These are phyloP conservation scores for Novumbra hubbsi DNA, from an alignment of 2,797 vertebrate species.

Conservation along the genomic window DNA sequence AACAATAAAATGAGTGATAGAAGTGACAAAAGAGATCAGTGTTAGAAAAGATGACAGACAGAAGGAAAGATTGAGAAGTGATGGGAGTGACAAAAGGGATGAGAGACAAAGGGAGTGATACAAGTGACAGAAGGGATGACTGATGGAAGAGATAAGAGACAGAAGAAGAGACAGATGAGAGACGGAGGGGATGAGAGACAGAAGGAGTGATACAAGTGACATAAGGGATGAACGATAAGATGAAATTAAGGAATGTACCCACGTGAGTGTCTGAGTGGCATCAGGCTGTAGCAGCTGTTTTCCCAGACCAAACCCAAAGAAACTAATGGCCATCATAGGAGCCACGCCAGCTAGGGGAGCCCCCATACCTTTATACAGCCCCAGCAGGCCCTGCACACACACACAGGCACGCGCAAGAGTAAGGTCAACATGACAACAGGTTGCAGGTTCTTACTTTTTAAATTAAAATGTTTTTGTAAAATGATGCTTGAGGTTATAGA, in stretches of 20 bases:
- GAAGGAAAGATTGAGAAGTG: neutral
- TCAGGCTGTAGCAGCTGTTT: conserved; percentile 76
- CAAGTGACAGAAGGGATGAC: no score
- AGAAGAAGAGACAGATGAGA: neutral
- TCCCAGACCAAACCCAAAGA: conserved; percentile 78
- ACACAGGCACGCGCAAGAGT: conserved; percentile 32
- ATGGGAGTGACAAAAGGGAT: neutral
- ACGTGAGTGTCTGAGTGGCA: conserved; percentile 63
- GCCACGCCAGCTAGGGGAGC: conserved; percentile 73
- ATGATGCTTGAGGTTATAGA: neutral
- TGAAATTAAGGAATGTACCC: conserved; percentile 45
- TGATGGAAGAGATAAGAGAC: neutral
- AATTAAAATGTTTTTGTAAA: no score
- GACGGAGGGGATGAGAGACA: neutral
- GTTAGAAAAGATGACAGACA: neutral
- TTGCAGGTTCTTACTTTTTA: no score
- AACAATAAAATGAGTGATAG: neutral
- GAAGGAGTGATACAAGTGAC: neutral
- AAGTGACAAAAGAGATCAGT: neutral
- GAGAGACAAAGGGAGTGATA: no score
- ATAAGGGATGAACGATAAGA: no score
- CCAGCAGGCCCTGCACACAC: conserved; percentile 65
- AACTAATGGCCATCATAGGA: conserved; percentile 80
- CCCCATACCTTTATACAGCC: conserved; percentile 79
- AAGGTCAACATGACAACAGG: no score